Evolutionary conservation across 2,113 vertebrate species (phyloP).

Genomic region (Halcyon malimbica): DNA sequence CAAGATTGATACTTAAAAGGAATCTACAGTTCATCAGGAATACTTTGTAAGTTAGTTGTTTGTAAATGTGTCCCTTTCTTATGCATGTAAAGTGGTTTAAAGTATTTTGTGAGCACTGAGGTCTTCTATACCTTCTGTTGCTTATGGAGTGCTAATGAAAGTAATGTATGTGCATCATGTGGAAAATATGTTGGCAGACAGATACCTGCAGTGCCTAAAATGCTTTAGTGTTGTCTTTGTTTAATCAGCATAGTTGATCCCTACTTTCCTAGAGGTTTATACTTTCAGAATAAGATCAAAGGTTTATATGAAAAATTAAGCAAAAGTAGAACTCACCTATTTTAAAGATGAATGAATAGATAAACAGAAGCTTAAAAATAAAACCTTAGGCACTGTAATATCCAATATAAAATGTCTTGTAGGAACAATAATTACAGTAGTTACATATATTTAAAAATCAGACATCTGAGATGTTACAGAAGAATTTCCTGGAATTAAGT

Average conservation of each 20-base stretch:
- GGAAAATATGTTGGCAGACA: slow-evolving; percentile 59
- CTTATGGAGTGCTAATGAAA: slow-evolving; percentile 48
- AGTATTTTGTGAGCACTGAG: slow-evolving; percentile 3
- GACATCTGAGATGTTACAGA: slow-evolving; percentile 21
- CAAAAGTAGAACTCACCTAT: slow-evolving; percentile 21
- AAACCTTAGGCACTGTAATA: neutral
- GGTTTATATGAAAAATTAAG: slow-evolving; percentile 40
- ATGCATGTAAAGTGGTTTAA: neutral
- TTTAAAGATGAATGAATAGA: slow-evolving; percentile 47
- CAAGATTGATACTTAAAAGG: slow-evolving; percentile 20
- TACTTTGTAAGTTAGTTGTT: slow-evolving; percentile 14
- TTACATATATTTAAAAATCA: slow-evolving; percentile 49
- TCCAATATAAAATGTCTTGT: slow-evolving; percentile 20
- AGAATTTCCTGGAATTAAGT: slow-evolving; percentile 47
- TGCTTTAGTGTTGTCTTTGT: slow-evolving; percentile 38
- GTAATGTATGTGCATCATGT: slow-evolving; percentile 38
- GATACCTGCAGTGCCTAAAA: slow-evolving; percentile 56
- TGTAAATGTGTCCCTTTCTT: slow-evolving; percentile 28
- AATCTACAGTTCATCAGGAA: neutral
- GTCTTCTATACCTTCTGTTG: slow-evolving; percentile 3
- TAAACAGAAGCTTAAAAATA: slow-evolving; percentile 45
- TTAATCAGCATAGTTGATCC: slow-evolving; percentile 19
- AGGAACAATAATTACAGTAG: slow-evolving; percentile 20
- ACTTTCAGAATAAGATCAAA: slow-evolving; percentile 58
- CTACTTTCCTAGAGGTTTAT: slow-evolving; percentile 10